These are phyloP conservation scores for Lamellibrachia luymesi DNA, from an alignment of 1,140 invertebrate species.

Conservation along the genomic window DNA sequence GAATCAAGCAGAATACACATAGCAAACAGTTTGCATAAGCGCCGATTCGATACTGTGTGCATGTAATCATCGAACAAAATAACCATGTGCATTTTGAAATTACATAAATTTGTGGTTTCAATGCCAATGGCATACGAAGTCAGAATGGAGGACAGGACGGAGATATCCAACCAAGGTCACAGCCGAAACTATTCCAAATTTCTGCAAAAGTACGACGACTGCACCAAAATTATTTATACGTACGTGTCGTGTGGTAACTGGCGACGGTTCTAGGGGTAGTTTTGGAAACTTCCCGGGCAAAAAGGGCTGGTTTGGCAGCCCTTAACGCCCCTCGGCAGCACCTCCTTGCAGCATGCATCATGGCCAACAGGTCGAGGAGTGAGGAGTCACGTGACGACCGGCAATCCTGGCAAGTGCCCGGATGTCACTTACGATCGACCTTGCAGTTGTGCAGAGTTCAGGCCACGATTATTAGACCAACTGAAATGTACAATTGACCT, in stretches of 20 bases:
- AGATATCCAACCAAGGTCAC: not conserved
- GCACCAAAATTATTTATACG: conserved; percentile 51
- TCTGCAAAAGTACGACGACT: conserved; percentile 11
- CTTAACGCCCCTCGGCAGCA: conserved; percentile 64
- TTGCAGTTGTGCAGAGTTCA: conserved; percentile 2
- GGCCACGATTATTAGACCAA: not conserved
- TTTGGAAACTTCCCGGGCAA: conserved; percentile 58
- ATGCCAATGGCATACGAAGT: not conserved
- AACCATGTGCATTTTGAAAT: not conserved
- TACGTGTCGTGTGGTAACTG: conserved; percentile 62
- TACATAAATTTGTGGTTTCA: not conserved
- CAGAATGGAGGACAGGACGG: not conserved
- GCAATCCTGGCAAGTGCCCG: conserved; percentile 1
- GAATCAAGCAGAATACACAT: not conserved
- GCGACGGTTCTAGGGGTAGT: conserved; percentile 62
- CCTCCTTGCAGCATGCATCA: conserved; percentile 66
- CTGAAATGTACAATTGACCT: not conserved
- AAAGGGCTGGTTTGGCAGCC: conserved; percentile 63
- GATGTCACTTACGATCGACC: not conserved
- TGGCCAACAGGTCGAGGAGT: conserved; percentile 55
- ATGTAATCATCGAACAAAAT: not conserved
- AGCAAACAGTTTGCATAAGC: not conserved
- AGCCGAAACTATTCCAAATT: not conserved
- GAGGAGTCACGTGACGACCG: not conserved
- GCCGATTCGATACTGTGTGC: not conserved